Base-by-base conservation (phyloP, 2,797 vertebrate species). In the Benthosema pterotum region DNA sequence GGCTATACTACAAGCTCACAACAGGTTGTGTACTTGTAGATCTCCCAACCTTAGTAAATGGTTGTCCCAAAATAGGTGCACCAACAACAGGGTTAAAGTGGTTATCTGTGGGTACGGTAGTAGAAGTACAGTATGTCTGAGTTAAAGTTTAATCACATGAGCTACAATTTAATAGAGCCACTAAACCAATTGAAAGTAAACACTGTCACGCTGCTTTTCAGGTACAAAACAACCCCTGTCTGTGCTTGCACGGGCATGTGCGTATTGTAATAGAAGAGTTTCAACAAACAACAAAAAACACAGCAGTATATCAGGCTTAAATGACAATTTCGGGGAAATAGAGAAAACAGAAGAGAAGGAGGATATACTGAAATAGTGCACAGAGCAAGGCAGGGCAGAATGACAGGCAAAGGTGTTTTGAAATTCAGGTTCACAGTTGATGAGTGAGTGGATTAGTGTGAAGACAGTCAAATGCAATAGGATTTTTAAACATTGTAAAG, bases 151-250 rank as follows among this genome's bases (percentile, higher is more conserved):
- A 45, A 75, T 76, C 68, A 71, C 71, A 70, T 64, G 60, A 77
- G 22, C 69, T 75, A 49, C 73, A 80, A 82, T 79, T 53, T 58
- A 79, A 79, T 71, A 54, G 57, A 79, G 18, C 17, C 68, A 62
- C 66, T 72, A 47, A 9, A 57, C 52, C 45, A 45, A 42, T 72
- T 54, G 57, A 2, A 38, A 42, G n/a, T 16, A 72, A 79, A 77
- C 60, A 58, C 14, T 9, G 63, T 67, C 67, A 49, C 17, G 19
- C 7, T 55, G 60, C 52, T 48, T n/a, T n/a, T 2, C 5, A 65
- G 52, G 51, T 11, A 49, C 32, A 15, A 7, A 32, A 25, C 8
- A 22, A 38, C 38, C 55, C 28, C 38, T 62, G 16, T 28, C 16
- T 11, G 14, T 63, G 14, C 0, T 0, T 43, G 43, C 28, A 32